Evolutionary conservation across 2,113 vertebrate species (phyloP).

Genomic region (Dromiciops gliroides): DNA sequence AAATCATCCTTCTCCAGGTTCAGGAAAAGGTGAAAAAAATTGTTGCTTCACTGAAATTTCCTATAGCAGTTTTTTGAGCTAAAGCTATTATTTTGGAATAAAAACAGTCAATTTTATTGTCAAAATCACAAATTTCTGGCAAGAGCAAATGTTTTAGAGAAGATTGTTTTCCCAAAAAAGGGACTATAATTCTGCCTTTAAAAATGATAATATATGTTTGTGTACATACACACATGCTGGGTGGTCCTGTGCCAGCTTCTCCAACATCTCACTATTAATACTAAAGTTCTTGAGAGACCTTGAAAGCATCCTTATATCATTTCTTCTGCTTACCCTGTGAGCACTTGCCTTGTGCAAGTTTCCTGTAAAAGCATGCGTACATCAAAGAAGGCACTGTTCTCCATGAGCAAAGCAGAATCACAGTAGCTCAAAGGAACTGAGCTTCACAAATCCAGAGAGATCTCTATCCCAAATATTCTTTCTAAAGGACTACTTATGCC

Average conservation of each 20-base stretch:
- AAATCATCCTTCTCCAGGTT: slow-evolving; percentile 2
- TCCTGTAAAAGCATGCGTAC: neutral
- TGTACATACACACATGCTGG: neutral
- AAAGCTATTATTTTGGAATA: neutral
- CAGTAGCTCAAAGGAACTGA: neutral
- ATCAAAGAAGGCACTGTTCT: neutral
- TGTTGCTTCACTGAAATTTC: slow-evolving; percentile 23
- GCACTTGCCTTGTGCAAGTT: neutral
- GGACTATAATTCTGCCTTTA: neutral
- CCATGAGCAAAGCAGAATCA: neutral
- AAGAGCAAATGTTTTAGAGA: neutral
- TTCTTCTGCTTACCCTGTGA: neutral
- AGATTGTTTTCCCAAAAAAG: neutral
- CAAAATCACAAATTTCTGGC: neutral
- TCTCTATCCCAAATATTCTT: neutral
- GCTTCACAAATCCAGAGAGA: neutral
- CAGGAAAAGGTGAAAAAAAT: slow-evolving; percentile 1
- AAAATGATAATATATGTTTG: neutral
- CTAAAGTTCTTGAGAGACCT: neutral
- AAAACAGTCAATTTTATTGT: slow-evolving; percentile 4
- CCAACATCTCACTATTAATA: neutral
- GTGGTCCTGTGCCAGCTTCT: neutral
- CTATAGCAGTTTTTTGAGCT: slow-evolving; percentile 41
- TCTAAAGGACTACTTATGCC: neutral
- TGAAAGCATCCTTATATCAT: neutral